Base-by-base conservation (phyloP, 2,797 vertebrate genomes). In the Micropoecilia bifurca region DNA sequence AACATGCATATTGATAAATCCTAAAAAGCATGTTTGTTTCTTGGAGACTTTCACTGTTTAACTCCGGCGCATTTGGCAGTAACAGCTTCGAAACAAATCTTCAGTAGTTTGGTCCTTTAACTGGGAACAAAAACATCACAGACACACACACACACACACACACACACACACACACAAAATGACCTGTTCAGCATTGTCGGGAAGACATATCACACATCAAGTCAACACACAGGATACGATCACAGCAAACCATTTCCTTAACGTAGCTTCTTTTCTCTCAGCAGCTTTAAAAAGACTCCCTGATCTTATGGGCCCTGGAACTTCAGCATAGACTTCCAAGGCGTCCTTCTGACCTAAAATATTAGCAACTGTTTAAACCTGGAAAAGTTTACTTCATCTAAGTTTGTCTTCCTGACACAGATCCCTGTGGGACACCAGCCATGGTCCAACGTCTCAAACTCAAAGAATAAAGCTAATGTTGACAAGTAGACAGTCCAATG, bases 61-160 rank as follows among this genome's bases (percentile, higher is more conserved):
- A 77, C 48, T 71, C 57, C 25, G 22, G 14, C 5, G 50, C 43
- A 71, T 76, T 90, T 89, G 90, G 90, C 89, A 93, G 91, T 87
- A 88, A 83, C 76, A 82, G 80, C 78, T 86, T 55, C 61, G 76
- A 9, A 73, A 55, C 50, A n/a, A 77, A 55, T 55, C 73, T 77
- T 80, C 83, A 88, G 75, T 69, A 87, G 74, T 83, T 91, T 88
- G 85, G 86, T 91, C 85, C 84, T 83, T 81, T 78, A 71, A 80
- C 30, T 66, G 18, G 55, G 47, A 74, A 41, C 43, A 77, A 59
- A 66, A 30, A 69, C 47, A 73, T 71, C 75, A 59, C 53, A 33
- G 3, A 63, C 55, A 80, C 47, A 13, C 30, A 77, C 3, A 73
- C 74, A 30, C 36, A 73, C 63, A 61, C 36, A 63, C 45, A 76